Evolutionary conservation across 2,113 vertebrate genomes (phyloP).

Genomic region (Sebastes schlegelii): DNA sequence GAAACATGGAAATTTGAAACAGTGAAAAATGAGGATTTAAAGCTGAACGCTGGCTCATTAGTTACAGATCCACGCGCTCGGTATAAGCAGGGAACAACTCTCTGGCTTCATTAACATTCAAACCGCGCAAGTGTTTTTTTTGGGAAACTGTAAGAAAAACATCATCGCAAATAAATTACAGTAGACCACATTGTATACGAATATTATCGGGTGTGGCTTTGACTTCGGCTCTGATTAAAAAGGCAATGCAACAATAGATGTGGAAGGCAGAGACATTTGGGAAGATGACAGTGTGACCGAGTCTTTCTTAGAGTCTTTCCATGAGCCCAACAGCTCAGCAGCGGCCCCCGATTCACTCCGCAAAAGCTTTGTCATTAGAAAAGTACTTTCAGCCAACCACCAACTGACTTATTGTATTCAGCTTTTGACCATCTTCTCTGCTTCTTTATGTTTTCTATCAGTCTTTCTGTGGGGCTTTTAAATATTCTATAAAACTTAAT

Average conservation of each 20-base stretch:
- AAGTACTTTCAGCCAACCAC: conserved; percentile 26
- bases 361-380: conserved; percentile 38
- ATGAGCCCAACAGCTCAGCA: conserved; percentile 1
- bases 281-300: not conserved
- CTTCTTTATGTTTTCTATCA: not conserved
- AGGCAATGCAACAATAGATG: not conserved
- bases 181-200: not conserved
- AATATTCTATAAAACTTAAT: not conserved
- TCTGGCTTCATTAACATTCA: conserved; percentile 38
- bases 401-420: conserved; percentile 37
- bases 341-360: conserved; percentile 3
- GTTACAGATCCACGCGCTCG: conserved; percentile 9
- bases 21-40: conserved; percentile 24
- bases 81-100: not conserved
- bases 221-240: conserved; percentile 33
- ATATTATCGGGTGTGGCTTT: not conserved
- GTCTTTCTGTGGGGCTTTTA: conserved; percentile 1
- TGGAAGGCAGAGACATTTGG: conserved; percentile 5
- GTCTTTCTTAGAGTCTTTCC: conserved; percentile 19
- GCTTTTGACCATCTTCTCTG: conserved; percentile 14
- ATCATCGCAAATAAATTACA: not conserved
- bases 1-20: not conserved
- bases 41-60: conserved; percentile 48
- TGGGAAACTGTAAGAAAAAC: conserved; percentile 1
- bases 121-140: not conserved